Conservation (phyloP, 2,888 invertebrate species). For the Lepidochitona cinerea region DNA sequence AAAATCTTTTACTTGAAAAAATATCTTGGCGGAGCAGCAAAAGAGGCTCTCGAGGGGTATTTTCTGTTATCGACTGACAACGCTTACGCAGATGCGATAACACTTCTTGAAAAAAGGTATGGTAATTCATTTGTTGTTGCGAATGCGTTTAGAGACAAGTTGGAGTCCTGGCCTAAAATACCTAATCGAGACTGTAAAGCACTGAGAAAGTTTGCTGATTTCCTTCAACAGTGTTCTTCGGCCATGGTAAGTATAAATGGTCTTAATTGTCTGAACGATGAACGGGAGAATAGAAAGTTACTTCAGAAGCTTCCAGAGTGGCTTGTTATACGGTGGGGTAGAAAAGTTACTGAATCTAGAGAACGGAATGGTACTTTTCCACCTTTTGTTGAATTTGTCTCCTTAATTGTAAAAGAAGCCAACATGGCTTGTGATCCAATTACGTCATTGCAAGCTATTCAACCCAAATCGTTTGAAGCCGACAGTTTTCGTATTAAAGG, state of each 20-base stretch:
- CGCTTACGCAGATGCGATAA: conserved; percentile 25
- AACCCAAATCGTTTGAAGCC: background rate
- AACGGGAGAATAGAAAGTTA: conserved; percentile 22
- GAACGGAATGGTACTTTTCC: background rate
- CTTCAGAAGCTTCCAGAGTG: conserved; percentile 24
- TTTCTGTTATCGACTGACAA: conserved; percentile 22
- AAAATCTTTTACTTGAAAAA: conserved; percentile 32
- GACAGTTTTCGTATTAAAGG: background rate
- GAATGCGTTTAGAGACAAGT: conserved; percentile 22
- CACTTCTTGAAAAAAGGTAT: conserved; percentile 26
- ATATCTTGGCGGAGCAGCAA: conserved; percentile 32
- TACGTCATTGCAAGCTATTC: background rate
- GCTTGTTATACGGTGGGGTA: conserved; percentile 18
- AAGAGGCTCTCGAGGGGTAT: conserved; percentile 30
- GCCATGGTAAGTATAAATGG: conserved; percentile 18
- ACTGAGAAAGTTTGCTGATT: conserved; percentile 19
- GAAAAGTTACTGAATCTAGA: conserved; percentile 10
- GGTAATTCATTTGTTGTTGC: conserved; percentile 30
- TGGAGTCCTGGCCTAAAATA: conserved; percentile 29
- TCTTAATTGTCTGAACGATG: conserved; percentile 20
- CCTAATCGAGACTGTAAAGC: conserved; percentile 13
- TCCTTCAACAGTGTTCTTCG: conserved; percentile 17
- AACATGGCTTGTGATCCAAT: conserved; percentile 6
- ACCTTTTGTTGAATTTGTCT: conserved; percentile 1
- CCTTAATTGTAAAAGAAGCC: conserved; percentile 10